Percentiles rank a stretch among this genome's conserved stretches.
Evolutionary conservation across 2,797 vertebrate genomes (phyloP).

Genomic region (Lagodon rhomboides): DNA sequence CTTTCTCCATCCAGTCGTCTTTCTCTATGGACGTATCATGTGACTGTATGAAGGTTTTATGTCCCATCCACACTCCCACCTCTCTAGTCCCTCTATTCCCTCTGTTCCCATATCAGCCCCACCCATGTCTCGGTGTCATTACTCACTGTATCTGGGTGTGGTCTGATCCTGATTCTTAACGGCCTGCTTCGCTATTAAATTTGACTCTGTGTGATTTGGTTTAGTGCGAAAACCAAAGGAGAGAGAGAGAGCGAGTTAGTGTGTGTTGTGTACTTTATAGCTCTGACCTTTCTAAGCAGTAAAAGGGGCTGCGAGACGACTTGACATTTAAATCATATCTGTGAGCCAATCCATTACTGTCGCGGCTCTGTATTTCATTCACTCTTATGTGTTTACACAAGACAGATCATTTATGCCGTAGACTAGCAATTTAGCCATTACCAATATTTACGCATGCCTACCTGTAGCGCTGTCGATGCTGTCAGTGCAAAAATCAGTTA

Average conservation of each 20-base stretch:
- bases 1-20: constrained; percentile 34
- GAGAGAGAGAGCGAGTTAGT: not conserved
- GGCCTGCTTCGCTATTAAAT: constrained; percentile 54
- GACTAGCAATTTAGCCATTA: not conserved
- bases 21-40: constrained; percentile 52
- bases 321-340: constrained; percentile 64
- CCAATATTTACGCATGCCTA: not conserved
- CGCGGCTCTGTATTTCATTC: constrained; percentile 13
- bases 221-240: constrained; percentile 12
- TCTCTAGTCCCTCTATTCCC: constrained; percentile 13
- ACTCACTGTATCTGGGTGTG: constrained; percentile 68
- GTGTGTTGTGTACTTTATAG: constrained; percentile 38
- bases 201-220: constrained; percentile 60
- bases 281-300: constrained; percentile 71
- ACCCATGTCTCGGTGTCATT: constrained; percentile 13
- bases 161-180: constrained; percentile 44
- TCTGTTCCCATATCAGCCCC: constrained; percentile 1
- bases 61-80: constrained; percentile 22
- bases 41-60: constrained; percentile 60
- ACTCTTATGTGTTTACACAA: constrained; percentile 1
- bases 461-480: not conserved
- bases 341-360: constrained; percentile 32
- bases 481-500: not conserved
- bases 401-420: not conserved
- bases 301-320: constrained; percentile 49